These are phyloP conservation scores for Smutsia gigantea DNA, from an alignment of 2,797 vertebrate genomes.

Conservation along the genomic window DNA sequence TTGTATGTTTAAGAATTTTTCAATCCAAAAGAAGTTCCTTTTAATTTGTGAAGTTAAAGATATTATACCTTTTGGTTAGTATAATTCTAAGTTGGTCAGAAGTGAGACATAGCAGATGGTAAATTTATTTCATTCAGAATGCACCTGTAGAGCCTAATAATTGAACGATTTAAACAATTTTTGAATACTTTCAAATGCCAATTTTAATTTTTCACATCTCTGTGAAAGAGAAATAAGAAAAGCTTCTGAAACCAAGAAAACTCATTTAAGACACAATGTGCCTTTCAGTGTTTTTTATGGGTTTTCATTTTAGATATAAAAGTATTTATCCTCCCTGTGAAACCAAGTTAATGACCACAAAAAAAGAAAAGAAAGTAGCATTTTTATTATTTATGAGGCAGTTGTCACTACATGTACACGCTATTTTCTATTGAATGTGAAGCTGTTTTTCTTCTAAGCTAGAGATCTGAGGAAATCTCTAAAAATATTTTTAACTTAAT, in stretches of 20 bases:
- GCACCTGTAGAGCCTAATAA: slow-evolving; percentile 84
- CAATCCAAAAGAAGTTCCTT: background rate
- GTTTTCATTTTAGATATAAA: slow-evolving; percentile 85
- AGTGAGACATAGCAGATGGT: slow-evolving; percentile 36
- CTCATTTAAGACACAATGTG: slow-evolving; percentile 86
- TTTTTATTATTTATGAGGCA: slow-evolving; percentile 84
- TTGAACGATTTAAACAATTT: slow-evolving; percentile 84
- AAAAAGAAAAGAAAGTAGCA: slow-evolving; percentile 89
- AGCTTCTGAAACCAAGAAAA: slow-evolving; percentile 90
- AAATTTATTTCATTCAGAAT: slow-evolving; percentile 74
- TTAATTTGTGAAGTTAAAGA: slow-evolving; percentile 31
- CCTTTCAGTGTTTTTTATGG: slow-evolving; percentile 86
- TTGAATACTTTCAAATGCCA: slow-evolving; percentile 90
- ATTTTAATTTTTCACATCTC: slow-evolving; percentile 88
- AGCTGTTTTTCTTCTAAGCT: slow-evolving; percentile 70
- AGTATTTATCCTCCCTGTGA: slow-evolving; percentile 83
- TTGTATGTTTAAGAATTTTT: slow-evolving; percentile 61
- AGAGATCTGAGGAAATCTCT: slow-evolving; percentile 35
- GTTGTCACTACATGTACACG: slow-evolving; percentile 80
- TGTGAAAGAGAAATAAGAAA: slow-evolving; percentile 90
- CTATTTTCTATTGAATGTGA: slow-evolving; percentile 80
- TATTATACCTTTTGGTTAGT: slow-evolving; percentile 30
- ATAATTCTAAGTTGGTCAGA: slow-evolving; percentile 1
- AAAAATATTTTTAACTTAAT: slow-evolving; percentile 55
- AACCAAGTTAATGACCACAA: slow-evolving; percentile 86